Conservation (phyloP, 2,888 invertebrate species). For the Ethmia dodecea region DNA sequence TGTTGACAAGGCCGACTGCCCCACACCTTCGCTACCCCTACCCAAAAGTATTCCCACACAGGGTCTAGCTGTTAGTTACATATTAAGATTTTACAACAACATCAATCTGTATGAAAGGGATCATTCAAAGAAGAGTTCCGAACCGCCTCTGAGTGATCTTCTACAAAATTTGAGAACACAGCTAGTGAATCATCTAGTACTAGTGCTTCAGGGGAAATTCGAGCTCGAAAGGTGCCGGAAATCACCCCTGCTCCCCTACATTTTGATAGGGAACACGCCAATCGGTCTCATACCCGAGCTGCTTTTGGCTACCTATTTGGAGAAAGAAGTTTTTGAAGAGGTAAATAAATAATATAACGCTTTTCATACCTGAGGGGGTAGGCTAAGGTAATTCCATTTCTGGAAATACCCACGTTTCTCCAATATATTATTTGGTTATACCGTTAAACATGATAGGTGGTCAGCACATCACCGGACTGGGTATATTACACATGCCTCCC, state of each 20-base stretch:
- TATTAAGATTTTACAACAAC: slow-evolving; percentile 79
- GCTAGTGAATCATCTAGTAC: slow-evolving; percentile 77
- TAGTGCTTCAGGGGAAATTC: slow-evolving; percentile 75
- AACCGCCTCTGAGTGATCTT: slow-evolving; percentile 84
- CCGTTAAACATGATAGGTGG: too few species aligned
- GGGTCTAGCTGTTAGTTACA: slow-evolving; percentile 64
- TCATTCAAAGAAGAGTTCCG: slow-evolving; percentile 85
- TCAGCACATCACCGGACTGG: too few species aligned
- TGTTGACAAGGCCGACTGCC: slow-evolving; percentile 57
- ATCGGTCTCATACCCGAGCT: slow-evolving; percentile 85
- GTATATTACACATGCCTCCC: too few species aligned
- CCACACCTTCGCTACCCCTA: slow-evolving; percentile 61
- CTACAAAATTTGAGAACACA: slow-evolving; percentile 76
- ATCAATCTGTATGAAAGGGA: slow-evolving; percentile 85
- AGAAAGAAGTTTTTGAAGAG: slow-evolving; percentile 77
- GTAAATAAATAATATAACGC: too few species aligned
- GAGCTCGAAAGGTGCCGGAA: slow-evolving; percentile 68
- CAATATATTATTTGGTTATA: too few species aligned
- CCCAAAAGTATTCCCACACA: slow-evolving; percentile 58
- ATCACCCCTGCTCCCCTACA: slow-evolving; percentile 82
- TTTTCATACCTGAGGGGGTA: too few species aligned
- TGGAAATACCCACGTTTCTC: too few species aligned
- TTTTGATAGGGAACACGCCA: slow-evolving; percentile 84
- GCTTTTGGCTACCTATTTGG: slow-evolving; percentile 78
- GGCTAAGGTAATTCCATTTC: too few species aligned